Conservation (phyloP, 2,113 vertebrate species). For the Lethenteron reissneri region DNA sequence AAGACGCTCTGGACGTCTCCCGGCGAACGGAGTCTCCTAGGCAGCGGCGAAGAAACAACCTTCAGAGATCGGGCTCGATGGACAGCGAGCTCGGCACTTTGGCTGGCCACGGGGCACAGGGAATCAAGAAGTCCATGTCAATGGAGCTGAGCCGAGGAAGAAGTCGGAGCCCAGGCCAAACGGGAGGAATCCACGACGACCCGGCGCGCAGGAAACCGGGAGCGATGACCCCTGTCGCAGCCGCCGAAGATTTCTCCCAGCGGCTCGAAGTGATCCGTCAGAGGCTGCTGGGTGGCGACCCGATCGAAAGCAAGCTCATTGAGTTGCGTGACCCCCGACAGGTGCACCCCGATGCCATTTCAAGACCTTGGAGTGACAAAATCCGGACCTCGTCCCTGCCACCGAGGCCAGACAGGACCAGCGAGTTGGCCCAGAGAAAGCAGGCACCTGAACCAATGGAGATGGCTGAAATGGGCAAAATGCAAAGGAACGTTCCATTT, state of each 20-base stretch:
- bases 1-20: too few species aligned
- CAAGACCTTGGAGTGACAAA: conserved; percentile 24
- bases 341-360: conserved; percentile 32
- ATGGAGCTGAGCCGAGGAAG: conserved; percentile 48
- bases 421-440: too few species aligned
- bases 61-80: conserved; percentile 62
- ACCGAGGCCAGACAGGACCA: conserved; percentile 20
- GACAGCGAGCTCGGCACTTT: conserved; percentile 36
- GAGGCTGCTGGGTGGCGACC: conserved; percentile 43
- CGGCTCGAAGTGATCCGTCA: conserved; percentile 77
- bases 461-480: too few species aligned
- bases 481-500: too few species aligned
- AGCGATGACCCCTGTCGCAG: conserved; percentile 12
- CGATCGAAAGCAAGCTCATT: conserved; percentile 63
- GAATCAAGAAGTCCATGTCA: conserved; percentile 51
- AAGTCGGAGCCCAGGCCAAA: conserved; percentile 18
- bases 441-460: too few species aligned
- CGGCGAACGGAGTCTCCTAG: background rate
- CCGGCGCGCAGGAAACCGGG: conserved; percentile 16
- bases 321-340: conserved; percentile 67
- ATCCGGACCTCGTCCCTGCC: conserved; percentile 22
- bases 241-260: conserved; percentile 49
- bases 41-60: conserved; percentile 26
- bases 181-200: too few species aligned
- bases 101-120: conserved; percentile 6